A percentile compares a stretch with the other conserved stretches of the same genome.
These are phyloP conservation scores for Leucopternis melanops DNA, from an alignment of 2,113 vertebrate species.

Conservation along the genomic window DNA sequence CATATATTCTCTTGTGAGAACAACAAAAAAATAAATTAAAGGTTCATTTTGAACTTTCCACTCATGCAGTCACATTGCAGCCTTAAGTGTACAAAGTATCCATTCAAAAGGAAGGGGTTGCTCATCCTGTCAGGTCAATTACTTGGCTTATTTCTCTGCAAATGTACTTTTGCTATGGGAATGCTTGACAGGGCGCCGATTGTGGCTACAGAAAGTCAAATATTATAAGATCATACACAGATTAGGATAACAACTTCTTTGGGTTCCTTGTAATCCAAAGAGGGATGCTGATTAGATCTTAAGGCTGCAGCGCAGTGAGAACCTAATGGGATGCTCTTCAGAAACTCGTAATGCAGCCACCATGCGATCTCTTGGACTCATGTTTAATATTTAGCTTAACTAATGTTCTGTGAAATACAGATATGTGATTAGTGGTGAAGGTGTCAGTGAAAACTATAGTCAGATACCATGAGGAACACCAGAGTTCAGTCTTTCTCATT, in stretches of 20 bases:
- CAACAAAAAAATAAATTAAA: not conserved
- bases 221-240: not conserved
- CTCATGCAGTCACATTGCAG: not conserved
- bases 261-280: not conserved
- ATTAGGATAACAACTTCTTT: conserved; percentile 20
- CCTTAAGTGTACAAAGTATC: not conserved
- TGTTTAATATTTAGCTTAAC: conserved; percentile 49
- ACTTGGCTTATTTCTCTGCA: not conserved
- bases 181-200: not conserved
- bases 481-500: conserved; percentile 33
- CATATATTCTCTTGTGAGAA: not conserved
- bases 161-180: not conserved
- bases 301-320: not conserved
- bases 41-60: not conserved
- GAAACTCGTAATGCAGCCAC: not conserved
- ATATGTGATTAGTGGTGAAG: not conserved
- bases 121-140: not conserved
- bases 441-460: conserved; percentile 25
- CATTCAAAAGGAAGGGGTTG: not conserved
- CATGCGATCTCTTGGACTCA: not conserved
- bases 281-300: not conserved
- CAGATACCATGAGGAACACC: not conserved
- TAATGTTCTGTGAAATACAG: conserved; percentile 56
- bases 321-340: not conserved
- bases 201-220: not conserved